Base-by-base conservation (phyloP, 2,797 vertebrate species). In the Hemibagrus guttatus region DNA sequence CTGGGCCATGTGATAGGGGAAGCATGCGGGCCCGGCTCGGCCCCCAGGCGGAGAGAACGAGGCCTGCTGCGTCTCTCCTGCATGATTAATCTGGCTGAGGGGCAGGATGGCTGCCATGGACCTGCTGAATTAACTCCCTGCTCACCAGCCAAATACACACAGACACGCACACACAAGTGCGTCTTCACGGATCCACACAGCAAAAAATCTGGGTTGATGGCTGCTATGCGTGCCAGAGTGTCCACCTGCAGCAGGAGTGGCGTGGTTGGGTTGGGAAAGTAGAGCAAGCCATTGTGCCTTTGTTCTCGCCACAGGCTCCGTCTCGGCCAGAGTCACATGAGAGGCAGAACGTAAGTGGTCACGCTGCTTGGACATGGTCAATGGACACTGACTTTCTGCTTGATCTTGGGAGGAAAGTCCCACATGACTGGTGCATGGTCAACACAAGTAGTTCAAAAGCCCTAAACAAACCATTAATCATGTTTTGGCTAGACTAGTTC, bases 31-130 rank as follows among this genome's bases (percentile, higher is more conserved):
- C 96, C 96, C 95, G 95, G 95, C 95, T 97, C 96, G 95, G 96
- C 96, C 96, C 97, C 96, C 95, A 96, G 95, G 96, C 95, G 92
- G 94, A 96, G 95, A 95, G 96, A 96, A 96, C 95, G 93, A 94
- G 95, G 96, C 96, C 97, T 97, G 97, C 97, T 97, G 96, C 95
- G 96, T 96, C 95, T 97, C 96, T 97, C 96, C 96, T 97, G 97
- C 97, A 97, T 97, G 97, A 98, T 97, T 97, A 97, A 97, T 97
- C 97, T 97, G 96, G 96, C 97, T 97, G 96, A 97, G 96, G 96
- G 97, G 97, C 97, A 97, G 96, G 95, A 96, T 95, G 93, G 94
- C 93, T 95, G 96, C 96, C 95, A 96, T 95, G 96, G 95, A 94
- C 96, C 93, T 93, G 92, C 93, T 93, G 94, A 92, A 92, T 96